phyloP scores from a whole-genome alignment of 2,113 vertebrate species.

The Heteronetta atricapilla region DNA sequence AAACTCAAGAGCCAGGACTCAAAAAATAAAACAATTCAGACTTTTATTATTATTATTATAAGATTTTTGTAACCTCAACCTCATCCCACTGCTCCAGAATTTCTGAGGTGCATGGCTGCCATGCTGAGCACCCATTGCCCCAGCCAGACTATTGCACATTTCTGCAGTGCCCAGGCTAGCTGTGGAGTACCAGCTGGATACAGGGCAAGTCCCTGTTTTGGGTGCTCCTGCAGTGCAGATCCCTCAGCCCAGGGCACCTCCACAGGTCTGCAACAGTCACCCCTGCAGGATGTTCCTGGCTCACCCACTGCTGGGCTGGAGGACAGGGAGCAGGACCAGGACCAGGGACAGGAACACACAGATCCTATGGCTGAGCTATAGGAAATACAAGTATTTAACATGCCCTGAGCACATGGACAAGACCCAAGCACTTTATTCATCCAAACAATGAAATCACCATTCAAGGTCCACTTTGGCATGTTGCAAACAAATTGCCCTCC shows the following conservation, averaged over 20 bases:
- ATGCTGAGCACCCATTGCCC: neutral
- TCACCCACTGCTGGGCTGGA: neutral
- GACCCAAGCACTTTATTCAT: neutral
- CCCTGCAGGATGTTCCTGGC: neutral
- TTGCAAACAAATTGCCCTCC: neutral
- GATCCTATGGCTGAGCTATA: neutral
- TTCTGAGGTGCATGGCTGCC: neutral
- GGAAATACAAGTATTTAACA: neutral
- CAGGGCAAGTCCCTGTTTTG: neutral
- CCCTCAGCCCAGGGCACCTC: neutral
- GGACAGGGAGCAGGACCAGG: no score
- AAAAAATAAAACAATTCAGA: neutral
- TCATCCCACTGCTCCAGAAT: neutral
- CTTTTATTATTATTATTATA: neutral
- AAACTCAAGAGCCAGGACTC: neutral
- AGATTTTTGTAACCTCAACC: neutral
- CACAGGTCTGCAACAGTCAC: neutral
- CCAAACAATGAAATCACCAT: neutral
- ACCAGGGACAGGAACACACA: neutral
- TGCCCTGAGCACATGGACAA: neutral
- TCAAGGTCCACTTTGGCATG: neutral
- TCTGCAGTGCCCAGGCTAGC: neutral
- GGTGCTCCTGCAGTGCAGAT: fast-evolving
- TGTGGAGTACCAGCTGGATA: fast-evolving
- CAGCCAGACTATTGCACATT: fast-evolving